phyloP scores from a whole-genome alignment of 2,888 invertebrate genomes.

The Dascillus cervinus region DNA sequence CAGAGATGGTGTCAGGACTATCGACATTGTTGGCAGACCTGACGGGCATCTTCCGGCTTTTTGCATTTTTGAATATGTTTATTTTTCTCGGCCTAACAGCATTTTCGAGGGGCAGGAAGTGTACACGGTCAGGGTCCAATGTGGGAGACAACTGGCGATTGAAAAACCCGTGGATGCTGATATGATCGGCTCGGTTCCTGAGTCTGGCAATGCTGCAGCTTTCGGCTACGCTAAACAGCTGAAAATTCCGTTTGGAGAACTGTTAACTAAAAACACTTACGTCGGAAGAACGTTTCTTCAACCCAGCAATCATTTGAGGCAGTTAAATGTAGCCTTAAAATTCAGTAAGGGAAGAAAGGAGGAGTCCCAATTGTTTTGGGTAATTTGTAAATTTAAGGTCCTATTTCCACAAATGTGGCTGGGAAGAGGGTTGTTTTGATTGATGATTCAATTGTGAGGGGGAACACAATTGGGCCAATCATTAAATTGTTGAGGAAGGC shows the following conservation, averaged over 20 bases:
- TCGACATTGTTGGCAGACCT: slow-evolving; percentile 78
- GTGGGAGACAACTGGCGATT: slow-evolving; percentile 83
- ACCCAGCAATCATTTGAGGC: slow-evolving; percentile 81
- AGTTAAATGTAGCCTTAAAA: slow-evolving; percentile 91
- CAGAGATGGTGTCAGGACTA: slow-evolving; percentile 71
- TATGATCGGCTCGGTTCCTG: slow-evolving; percentile 94
- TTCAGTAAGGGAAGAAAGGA: slow-evolving; percentile 52
- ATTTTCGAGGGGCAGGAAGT: slow-evolving; percentile 96
- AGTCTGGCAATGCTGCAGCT: slow-evolving; percentile 94
- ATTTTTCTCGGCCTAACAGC: slow-evolving; percentile 94
- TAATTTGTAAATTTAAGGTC: slow-evolving; percentile 42
- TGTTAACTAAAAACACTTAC: slow-evolving; percentile 91
- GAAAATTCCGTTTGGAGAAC: slow-evolving; percentile 84
- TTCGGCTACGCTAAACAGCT: slow-evolving; percentile 89
- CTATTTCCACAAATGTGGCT: slow-evolving; percentile 81
- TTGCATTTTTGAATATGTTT: slow-evolving; percentile 99
- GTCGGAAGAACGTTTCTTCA: slow-evolving; percentile 98
- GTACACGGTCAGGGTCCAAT: slow-evolving; percentile 85
- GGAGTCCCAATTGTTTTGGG: not conserved
- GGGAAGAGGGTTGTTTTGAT: slow-evolving; percentile 86
- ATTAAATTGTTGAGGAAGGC: slow-evolving; percentile 85
- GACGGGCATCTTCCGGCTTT: slow-evolving; percentile 76
- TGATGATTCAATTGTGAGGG: slow-evolving; percentile 96
- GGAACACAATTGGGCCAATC: slow-evolving; percentile 94
- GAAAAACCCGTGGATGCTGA: slow-evolving; percentile 90